A percentile compares a stretch with the other conserved stretches of the same genome.
Conservation (phyloP, 2,888 invertebrate species). For the Conchocele bisecta region DNA sequence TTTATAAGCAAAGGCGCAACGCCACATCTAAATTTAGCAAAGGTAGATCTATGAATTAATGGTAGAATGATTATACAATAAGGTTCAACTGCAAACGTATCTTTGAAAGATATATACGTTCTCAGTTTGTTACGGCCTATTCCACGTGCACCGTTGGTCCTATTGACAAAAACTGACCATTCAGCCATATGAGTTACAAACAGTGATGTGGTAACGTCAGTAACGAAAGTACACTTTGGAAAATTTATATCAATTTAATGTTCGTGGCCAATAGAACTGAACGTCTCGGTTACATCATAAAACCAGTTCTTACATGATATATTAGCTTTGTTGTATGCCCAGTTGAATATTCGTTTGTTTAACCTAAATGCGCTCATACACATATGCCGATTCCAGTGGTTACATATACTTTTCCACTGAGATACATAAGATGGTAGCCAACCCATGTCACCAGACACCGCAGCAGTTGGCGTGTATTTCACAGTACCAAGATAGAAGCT, state of each 20-base stretch:
- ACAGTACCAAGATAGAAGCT: slow-evolving; percentile 28
- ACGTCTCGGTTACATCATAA: neutral
- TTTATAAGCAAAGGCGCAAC: slow-evolving; percentile 11
- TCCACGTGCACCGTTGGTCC: neutral
- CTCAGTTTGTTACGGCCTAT: neutral
- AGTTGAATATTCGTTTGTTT: neutral
- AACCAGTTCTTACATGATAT: neutral
- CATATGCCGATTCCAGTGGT: neutral
- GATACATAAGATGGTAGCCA: neutral
- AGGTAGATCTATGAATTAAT: slow-evolving; percentile 1
- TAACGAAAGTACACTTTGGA: neutral
- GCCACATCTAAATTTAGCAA: slow-evolving; percentile 16
- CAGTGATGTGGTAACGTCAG: neutral
- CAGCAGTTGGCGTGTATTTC: slow-evolving; percentile 27
- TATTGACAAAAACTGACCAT: neutral
- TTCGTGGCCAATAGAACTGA: neutral
- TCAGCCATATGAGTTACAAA: neutral
- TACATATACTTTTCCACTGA: slow-evolving; percentile 6
- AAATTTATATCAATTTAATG: neutral
- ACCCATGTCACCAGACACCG: slow-evolving; percentile 33
- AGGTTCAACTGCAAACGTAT: neutral
- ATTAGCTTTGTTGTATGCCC: neutral
- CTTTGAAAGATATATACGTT: slow-evolving; percentile 5
- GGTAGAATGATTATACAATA: slow-evolving; percentile 8
- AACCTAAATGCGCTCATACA: neutral